phyloP scores from a whole-genome alignment of 1,140 invertebrate genomes.

The Formica selysi region DNA sequence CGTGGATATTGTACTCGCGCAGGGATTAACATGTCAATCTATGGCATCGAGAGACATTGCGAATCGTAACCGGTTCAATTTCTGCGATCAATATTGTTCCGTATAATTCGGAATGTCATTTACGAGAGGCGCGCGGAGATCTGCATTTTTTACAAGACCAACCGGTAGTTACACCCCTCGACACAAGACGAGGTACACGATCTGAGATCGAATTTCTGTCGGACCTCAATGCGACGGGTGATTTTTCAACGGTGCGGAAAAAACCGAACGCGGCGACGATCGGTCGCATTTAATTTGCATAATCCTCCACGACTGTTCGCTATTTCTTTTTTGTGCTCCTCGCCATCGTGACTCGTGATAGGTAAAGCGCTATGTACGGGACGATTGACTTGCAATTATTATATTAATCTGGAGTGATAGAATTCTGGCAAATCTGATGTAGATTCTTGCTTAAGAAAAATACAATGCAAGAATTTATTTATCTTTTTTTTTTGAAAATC shows the following conservation, averaged over 20 bases:
- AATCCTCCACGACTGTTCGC: constrained; percentile 2
- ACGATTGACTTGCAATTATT: neutral
- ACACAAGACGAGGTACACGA: neutral
- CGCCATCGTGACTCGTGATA: neutral
- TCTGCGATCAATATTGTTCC: constrained; percentile 33
- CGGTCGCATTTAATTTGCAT: constrained; percentile 39
- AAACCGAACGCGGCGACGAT: constrained; percentile 15
- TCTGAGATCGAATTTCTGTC: constrained; percentile 46
- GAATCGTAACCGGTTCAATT: constrained; percentile 28
- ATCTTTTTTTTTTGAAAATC: neutral
- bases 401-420: constrained; percentile 3
- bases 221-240: neutral
- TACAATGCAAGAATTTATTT: neutral
- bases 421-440: neutral
- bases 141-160: constrained; percentile 55
- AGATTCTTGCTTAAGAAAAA: neutral
- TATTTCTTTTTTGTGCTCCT: neutral
- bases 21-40: constrained; percentile 37
- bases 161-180: constrained; percentile 34
- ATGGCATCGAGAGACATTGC: neutral
- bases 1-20: neutral
- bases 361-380: neutral
- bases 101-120: constrained; percentile 39
- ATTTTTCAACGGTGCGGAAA: constrained; percentile 39
- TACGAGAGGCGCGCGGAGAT: constrained; percentile 8